Percentiles rank a stretch among this genome's conserved stretches.
Conservation (phyloP, 1,140 invertebrate genomes). For the Sminthurides bifidus region DNA sequence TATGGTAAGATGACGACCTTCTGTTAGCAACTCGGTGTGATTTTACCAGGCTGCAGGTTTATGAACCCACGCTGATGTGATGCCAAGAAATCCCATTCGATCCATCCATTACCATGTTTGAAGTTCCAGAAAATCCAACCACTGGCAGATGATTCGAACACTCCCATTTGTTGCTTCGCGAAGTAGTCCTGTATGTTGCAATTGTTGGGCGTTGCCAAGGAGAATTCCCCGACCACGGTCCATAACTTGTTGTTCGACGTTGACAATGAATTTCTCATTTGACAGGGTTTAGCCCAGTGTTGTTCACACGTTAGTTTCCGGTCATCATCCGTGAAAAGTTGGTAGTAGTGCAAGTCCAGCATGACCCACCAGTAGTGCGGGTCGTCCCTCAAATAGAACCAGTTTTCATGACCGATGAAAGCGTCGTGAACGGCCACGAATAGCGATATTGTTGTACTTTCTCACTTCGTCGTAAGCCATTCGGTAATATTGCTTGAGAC, state of each 20-base stretch:
- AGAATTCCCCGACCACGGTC: slow-evolving; percentile 28
- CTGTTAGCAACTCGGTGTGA: too few relatives aligned
- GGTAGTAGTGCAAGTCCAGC: slow-evolving; percentile 28
- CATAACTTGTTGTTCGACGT: slow-evolving; percentile 12
- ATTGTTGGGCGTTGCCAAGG: slow-evolving; percentile 12
- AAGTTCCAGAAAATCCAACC: slow-evolving; percentile 28
- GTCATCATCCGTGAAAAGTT: slow-evolving; percentile 13
- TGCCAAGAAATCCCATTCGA: slow-evolving; percentile 18
- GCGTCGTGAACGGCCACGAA: slow-evolving; percentile 28
- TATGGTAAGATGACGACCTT: too few relatives aligned
- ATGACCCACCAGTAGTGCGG: slow-evolving; percentile 26
- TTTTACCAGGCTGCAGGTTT: too few relatives aligned
- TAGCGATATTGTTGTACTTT: slow-evolving; percentile 12
- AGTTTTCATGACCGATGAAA: slow-evolving; percentile 23
- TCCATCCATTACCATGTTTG: slow-evolving; percentile 18
- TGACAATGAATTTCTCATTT: neutral
- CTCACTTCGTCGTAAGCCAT: too few relatives aligned
- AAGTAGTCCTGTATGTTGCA: slow-evolving; percentile 15
- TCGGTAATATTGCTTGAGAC: too few relatives aligned
- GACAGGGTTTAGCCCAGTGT: slow-evolving; percentile 4
- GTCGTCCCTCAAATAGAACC: slow-evolving; percentile 31
- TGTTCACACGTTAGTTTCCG: slow-evolving; percentile 5
- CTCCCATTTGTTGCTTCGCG: slow-evolving; percentile 24
- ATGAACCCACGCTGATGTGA: slow-evolving; percentile 6
- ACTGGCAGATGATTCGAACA: slow-evolving; percentile 14